Evolutionary conservation across 2,888 invertebrate species (phyloP).

Genomic region (Aphidoletes aphidimyza): DNA sequence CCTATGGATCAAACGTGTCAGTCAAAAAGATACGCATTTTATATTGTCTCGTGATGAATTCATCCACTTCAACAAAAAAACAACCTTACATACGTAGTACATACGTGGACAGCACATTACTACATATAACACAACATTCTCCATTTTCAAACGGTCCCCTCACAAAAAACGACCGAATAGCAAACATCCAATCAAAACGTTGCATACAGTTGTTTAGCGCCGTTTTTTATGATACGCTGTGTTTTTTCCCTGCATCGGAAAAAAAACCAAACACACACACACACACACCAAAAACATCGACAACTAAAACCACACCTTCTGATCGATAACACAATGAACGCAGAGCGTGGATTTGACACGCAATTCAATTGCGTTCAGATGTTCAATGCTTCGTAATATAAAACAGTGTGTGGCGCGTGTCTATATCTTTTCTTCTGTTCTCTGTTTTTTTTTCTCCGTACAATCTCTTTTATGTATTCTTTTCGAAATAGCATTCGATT

Average conservation of each 20-base stretch:
- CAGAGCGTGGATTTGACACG: background rate
- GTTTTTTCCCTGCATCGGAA: too few relatives aligned
- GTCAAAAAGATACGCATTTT: too few relatives aligned
- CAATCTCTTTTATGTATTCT: background rate
- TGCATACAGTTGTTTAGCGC: background rate
- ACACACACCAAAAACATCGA: background rate
- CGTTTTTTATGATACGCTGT: constrained; percentile 12
- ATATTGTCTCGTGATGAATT: too few relatives aligned
- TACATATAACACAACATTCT: background rate
- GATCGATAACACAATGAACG: constrained; percentile 37
- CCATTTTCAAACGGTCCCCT: background rate
- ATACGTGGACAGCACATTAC: background rate
- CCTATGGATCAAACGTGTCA: too few relatives aligned
- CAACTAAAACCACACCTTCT: constrained; percentile 48
- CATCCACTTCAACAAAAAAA: too few relatives aligned
- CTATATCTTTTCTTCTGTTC: constrained; percentile 41
- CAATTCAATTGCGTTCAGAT: constrained; percentile 42
- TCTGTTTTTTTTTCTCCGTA: too few relatives aligned
- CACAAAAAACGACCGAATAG: background rate
- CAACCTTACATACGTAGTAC: too few relatives aligned
- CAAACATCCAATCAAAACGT: background rate
- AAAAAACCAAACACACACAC: too few relatives aligned
- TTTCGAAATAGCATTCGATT: background rate
- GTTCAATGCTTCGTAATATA: background rate
- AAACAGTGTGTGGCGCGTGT: constrained; percentile 50